Evolutionary conservation across 2,888 invertebrate genomes (phyloP).

Genomic region (Scaptodrosophila latifasciaeformis): DNA sequence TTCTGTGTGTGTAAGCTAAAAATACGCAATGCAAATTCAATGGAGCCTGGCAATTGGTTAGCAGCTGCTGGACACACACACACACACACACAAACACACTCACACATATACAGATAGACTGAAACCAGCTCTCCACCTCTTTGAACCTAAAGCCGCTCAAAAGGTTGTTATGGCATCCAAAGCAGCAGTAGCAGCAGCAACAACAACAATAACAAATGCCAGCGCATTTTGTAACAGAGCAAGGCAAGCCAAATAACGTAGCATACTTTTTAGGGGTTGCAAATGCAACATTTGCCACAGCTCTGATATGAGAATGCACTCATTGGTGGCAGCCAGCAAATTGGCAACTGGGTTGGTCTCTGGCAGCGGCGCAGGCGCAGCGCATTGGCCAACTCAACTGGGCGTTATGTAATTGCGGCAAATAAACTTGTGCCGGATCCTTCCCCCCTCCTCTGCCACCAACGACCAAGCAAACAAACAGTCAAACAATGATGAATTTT

Average conservation of each 20-base stretch:
- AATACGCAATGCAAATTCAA: constrained; percentile 27
- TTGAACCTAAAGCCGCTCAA: constrained; percentile 1
- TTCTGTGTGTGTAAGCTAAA: constrained; percentile 13
- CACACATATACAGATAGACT: not conserved
- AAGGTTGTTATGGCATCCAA: constrained; percentile 63
- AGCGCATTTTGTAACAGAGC: constrained; percentile 23
- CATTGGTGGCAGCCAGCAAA: constrained; percentile 17
- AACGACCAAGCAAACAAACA: too few relatives aligned
- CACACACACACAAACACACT: too few relatives aligned
- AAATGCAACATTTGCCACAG: constrained; percentile 21
- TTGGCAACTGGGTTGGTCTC: constrained; percentile 42
- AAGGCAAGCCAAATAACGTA: constrained; percentile 41
- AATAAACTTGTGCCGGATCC: too few relatives aligned
- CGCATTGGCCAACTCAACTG: constrained; percentile 16
- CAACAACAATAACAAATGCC: not conserved
- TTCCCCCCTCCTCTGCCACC: too few relatives aligned
- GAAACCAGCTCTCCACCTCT: not conserved
- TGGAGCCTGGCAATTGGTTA: constrained; percentile 54
- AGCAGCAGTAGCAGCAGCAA: constrained; percentile 9
- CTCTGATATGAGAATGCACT: constrained; percentile 22
- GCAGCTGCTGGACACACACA: constrained; percentile 34
- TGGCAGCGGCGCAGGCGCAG: constrained; percentile 57
- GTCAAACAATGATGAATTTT: too few relatives aligned
- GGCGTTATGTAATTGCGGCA: constrained; percentile 47
- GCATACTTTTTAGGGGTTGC: constrained; percentile 67